Conservation (phyloP, 2,888 invertebrate genomes). For the Amphipyra tragopoginis region DNA sequence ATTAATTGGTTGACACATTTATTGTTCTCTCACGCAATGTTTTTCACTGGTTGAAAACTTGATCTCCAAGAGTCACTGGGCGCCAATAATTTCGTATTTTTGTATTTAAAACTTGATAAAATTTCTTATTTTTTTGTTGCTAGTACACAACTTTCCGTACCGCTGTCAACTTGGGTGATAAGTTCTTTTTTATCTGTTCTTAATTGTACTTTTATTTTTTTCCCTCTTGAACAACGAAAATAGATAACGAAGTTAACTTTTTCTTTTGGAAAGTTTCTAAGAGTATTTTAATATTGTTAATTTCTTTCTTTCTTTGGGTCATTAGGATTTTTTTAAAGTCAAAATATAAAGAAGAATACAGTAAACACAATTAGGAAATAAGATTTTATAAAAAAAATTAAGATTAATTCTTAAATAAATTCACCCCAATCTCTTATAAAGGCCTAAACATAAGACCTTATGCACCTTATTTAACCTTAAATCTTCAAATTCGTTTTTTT, state of each 20-base stretch:
- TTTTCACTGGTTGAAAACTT: conserved; percentile 1
- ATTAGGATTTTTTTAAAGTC: too few species aligned
- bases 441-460: too few species aligned
- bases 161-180: conserved; percentile 41
- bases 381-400: too few species aligned
- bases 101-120: conserved; percentile 25
- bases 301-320: conserved; percentile 1
- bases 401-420: too few species aligned
- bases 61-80: conserved; percentile 17
- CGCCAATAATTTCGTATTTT: conserved; percentile 16
- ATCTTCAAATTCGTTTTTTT: too few species aligned
- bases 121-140: conserved; percentile 12
- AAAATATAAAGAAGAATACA: too few species aligned
- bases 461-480: too few species aligned
- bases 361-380: too few species aligned
- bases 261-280: conserved; percentile 23
- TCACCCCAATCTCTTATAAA: too few species aligned
- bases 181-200: conserved; percentile 46
- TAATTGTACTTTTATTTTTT: conserved; percentile 45
- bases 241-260: conserved; percentile 34
- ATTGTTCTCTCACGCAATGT: neutral
- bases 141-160: conserved; percentile 27
- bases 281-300: conserved; percentile 31
- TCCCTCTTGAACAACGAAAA: conserved; percentile 31
- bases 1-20: too few species aligned